Base-by-base conservation (phyloP, 2,888 invertebrate genomes). In the Eupithecia insigniata region DNA sequence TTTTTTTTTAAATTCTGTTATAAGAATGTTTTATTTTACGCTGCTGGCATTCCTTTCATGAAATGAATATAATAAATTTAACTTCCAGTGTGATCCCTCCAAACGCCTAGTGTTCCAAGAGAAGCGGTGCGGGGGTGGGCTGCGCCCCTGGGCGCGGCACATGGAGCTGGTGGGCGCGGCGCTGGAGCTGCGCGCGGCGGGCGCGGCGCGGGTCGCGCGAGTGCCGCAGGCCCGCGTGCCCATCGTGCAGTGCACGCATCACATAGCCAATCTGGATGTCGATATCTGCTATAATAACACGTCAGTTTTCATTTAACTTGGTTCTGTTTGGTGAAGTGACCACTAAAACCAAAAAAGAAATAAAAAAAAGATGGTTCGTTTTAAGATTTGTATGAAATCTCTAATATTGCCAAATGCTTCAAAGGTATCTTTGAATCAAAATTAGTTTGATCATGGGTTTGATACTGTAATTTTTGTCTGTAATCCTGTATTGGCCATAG, bases 221-320 rank as follows among this genome's bases (percentile, higher is more conserved):
- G 97, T 99, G 80, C 92, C 98, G 46, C 96, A 97, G 83, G 99
- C 99, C 0, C 93, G 98, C 51, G 97, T 99, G 62, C 99, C 99
- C 8, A 99, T 99, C 78, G 96, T 99, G 69, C 98, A 98, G 89
- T 98, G 96, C 85, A 93, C 95, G 77, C 97, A 98, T 84, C 67
- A 51, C 3, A 94, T 96, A 72, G 96, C 97, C 0, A 96, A 96
- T 67, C 88, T 98, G 62, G 97, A 98, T 78, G 97, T 98, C 86
- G 99, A 99, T 88, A 92, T 99, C 30, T 97, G 97, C 64, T 96
- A 97, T 92, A 95, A 95, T 67, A 98, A 98, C 86, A 95, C 96
- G 98, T 98, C 85, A 96, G 97, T 51, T 46, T 6, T 39, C 16
- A 16, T 39, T 39, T 39, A 39, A 7, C 8, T 0, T 8, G 34